These are phyloP conservation scores for Shargacucullia verbasci DNA, from an alignment of 2,888 invertebrate genomes.

Conservation along the genomic window DNA sequence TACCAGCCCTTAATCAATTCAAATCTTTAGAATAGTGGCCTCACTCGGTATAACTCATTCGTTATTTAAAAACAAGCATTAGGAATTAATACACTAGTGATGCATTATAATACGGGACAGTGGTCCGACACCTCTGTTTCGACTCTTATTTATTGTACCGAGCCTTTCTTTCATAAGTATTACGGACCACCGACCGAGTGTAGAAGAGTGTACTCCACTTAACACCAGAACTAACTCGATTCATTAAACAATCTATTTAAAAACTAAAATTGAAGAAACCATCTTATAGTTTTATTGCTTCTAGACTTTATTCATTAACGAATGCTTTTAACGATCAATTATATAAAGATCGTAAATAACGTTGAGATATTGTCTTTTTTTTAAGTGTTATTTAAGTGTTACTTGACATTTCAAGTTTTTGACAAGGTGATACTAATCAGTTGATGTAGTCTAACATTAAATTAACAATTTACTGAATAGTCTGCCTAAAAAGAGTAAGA, in stretches of 20 bases:
- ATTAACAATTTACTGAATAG: conserved; percentile 36
- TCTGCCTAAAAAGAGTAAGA: no score
- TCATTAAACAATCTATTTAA: conserved; percentile 3
- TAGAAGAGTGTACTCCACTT: conserved; percentile 61
- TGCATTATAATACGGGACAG: conserved; percentile 73
- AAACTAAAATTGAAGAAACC: conserved; percentile 17
- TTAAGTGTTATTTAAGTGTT: conserved; percentile 27
- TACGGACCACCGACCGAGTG: conserved; percentile 73
- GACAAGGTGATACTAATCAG: conserved; percentile 41
- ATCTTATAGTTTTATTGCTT: conserved; percentile 42
- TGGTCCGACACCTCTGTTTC: conserved; percentile 74
- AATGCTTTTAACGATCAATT: conserved; percentile 53
- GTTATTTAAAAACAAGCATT: conserved; percentile 63
- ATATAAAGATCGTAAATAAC: conserved; percentile 49
- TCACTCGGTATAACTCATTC: conserved; percentile 55
- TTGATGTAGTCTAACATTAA: conserved; percentile 31
- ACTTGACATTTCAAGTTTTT: conserved; percentile 52
- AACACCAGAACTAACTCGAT: conserved; percentile 35
- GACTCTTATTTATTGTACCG: conserved; percentile 74
- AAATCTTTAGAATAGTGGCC: conserved; percentile 45
- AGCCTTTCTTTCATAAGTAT: conserved; percentile 69
- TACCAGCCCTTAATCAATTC: conserved; percentile 42
- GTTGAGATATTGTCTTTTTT: conserved; percentile 28
- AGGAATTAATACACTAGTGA: conserved; percentile 70
- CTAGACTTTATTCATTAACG: conserved; percentile 48